Evolutionary conservation across 2,797 vertebrate species (phyloP).

Genomic region (Gambusia yucatana): DNA sequence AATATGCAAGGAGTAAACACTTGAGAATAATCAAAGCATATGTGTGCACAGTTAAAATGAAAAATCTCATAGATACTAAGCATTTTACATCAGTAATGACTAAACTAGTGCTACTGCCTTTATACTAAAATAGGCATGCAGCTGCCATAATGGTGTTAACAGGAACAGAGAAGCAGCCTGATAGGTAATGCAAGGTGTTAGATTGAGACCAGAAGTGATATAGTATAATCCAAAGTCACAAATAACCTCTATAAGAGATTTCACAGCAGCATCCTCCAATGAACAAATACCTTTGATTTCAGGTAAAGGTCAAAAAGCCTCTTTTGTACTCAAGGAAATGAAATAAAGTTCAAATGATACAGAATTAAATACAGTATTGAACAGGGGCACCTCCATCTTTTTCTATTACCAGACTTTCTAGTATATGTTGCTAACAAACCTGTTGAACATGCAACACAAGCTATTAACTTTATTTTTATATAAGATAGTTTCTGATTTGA

Average conservation of each 20-base stretch:
- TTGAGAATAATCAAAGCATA: not conserved
- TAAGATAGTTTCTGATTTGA: not conserved
- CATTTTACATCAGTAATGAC: slow-evolving; percentile 1
- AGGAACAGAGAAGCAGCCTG: not conserved
- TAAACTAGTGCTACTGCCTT: slow-evolving; percentile 2
- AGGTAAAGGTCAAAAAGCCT: slow-evolving; percentile 13
- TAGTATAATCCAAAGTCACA: not conserved
- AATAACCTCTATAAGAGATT: slow-evolving; percentile 26
- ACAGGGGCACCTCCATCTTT: not conserved
- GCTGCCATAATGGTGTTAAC: not conserved
- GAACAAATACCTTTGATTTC: slow-evolving; percentile 44
- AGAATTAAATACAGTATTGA: slow-evolving; percentile 10
- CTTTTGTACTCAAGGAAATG: slow-evolving; percentile 15
- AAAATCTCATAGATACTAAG: not conserved
- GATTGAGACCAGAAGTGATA: not conserved
- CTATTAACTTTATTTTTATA: not conserved
- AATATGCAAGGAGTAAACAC: slow-evolving; percentile 27
- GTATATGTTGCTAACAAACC: not conserved
- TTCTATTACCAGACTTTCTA: not conserved
- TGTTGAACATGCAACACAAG: not conserved
- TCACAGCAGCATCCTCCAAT: slow-evolving; percentile 38
- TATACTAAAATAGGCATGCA: not conserved
- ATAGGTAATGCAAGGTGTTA: not conserved
- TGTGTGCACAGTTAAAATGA: not conserved
- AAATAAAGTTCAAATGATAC: slow-evolving; percentile 28